Conservation (phyloP, 2,888 invertebrate species). For the Clepsis dumicolana region DNA sequence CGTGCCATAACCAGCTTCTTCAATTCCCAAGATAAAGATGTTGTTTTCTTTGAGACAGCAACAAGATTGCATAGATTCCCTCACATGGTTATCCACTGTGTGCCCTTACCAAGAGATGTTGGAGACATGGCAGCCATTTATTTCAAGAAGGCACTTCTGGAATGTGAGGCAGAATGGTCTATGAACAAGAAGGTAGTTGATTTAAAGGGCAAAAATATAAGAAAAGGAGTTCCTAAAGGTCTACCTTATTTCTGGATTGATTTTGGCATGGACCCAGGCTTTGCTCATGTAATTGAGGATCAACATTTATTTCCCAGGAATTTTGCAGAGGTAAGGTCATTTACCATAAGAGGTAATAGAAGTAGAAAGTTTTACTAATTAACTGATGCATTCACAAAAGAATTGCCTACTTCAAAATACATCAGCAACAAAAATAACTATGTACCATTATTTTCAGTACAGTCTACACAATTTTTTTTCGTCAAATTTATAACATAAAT, state of each 20-base stretch:
- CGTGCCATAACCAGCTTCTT: slow-evolving; percentile 93
- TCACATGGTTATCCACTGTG: slow-evolving; percentile 95
- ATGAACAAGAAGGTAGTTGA: slow-evolving; percentile 94
- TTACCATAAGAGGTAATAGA: background rate
- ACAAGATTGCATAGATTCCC: slow-evolving; percentile 90
- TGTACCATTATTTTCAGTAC: too few relatives aligned
- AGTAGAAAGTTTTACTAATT: too few relatives aligned
- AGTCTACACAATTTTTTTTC: background rate
- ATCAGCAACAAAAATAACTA: too few relatives aligned
- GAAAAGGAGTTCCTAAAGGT: slow-evolving; percentile 95
- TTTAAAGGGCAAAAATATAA: slow-evolving; percentile 88
- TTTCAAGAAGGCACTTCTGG: slow-evolving; percentile 98
- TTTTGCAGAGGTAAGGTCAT: slow-evolving; percentile 92
- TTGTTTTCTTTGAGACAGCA: slow-evolving; percentile 96
- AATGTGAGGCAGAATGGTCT: slow-evolving; percentile 98
- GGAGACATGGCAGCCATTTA: slow-evolving; percentile 97
- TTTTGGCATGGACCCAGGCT: slow-evolving; percentile 96
- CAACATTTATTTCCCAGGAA: slow-evolving; percentile 93
- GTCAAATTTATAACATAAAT: background rate
- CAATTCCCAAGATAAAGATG: slow-evolving; percentile 89
- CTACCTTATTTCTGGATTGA: slow-evolving; percentile 98
- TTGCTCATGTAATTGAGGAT: slow-evolving; percentile 99
- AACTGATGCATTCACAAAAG: too few relatives aligned
- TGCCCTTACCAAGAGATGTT: slow-evolving; percentile 93
- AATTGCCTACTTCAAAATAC: too few relatives aligned